Evolutionary conservation across 2,113 vertebrate species (phyloP), one percentile per base, ranked within the genome.

Genomic region (Microcebus ravelobensis): DNA sequence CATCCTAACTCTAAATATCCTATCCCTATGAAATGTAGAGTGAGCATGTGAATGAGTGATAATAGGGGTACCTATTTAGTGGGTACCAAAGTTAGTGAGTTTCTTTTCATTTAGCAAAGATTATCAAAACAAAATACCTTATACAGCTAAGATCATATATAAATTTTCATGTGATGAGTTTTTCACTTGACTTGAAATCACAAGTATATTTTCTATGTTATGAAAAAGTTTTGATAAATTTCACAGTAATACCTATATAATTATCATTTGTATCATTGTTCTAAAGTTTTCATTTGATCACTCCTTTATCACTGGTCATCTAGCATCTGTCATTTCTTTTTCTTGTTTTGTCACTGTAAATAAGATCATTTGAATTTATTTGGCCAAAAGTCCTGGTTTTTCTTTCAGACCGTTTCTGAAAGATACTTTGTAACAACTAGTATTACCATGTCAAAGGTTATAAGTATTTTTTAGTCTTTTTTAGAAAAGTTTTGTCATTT

Each of bases 91-190:
- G 6, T 76, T 76, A 80, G 68, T 18, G 29, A 68, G 8, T 65
- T 71, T 83, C 2, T 90, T 89, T 92, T 77, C 34, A 89, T 85
- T 94, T 82, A 45, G 15, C 68, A 74, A 95, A 77, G 55, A 5
- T 94, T 71, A 90, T 83, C 92, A 82, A 91, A 94, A 68, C 36
- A 93, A 84, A 95, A 73, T 36, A 14, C 2, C 42, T 42, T 59
- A n/a, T 3, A 36, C 23, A 77, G 14, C 67, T 73, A 87, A 79
- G 29, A 50, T 63, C 48, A 52, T 45, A 90, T 34, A 79, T 57
- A 50, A 50, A 65, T 25, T 61, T 85, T 65, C 20, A 59, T 50
- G 12, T 29, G 27, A 70, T 36, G 42, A 55, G 82, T 67, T 87
- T 94, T 88, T 81, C 48, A 80, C 14, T 79, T 85, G 29, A 73